These are phyloP conservation scores for Megaceryle torquata DNA, from an alignment of 2,113 vertebrate species.

Conservation along the genomic window DNA sequence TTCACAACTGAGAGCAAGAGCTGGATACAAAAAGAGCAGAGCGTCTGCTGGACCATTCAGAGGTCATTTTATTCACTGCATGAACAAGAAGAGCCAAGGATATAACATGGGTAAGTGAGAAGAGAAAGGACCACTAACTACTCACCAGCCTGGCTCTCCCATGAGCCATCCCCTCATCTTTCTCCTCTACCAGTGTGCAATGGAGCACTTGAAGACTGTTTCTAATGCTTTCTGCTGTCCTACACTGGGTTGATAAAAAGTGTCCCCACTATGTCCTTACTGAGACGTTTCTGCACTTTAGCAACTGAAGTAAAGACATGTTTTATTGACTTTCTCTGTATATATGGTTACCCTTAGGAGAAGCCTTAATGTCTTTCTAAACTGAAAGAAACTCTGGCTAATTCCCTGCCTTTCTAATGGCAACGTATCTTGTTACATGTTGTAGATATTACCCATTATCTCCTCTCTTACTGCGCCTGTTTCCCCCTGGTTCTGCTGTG, in stretches of 20 bases:
- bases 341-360: neutral
- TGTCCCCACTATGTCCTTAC: neutral
- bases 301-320: neutral
- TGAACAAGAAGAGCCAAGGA: neutral
- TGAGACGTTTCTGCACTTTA: neutral
- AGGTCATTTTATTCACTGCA: neutral
- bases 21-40: neutral
- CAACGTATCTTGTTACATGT: neutral
- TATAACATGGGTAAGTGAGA: neutral
- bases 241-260: neutral
- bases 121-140: neutral
- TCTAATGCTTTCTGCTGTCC: neutral
- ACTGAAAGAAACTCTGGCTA: neutral
- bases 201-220: neutral
- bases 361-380: neutral
- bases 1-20: neutral
- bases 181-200: neutral
- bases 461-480: neutral
- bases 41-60: neutral
- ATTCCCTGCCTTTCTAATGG: neutral
- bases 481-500: neutral
- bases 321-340: neutral
- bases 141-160: neutral
- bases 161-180: neutral
- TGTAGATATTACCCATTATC: neutral